phyloP scores from a whole-genome alignment of 2,797 vertebrate genomes.

The Parotocinclus haroldoi region DNA sequence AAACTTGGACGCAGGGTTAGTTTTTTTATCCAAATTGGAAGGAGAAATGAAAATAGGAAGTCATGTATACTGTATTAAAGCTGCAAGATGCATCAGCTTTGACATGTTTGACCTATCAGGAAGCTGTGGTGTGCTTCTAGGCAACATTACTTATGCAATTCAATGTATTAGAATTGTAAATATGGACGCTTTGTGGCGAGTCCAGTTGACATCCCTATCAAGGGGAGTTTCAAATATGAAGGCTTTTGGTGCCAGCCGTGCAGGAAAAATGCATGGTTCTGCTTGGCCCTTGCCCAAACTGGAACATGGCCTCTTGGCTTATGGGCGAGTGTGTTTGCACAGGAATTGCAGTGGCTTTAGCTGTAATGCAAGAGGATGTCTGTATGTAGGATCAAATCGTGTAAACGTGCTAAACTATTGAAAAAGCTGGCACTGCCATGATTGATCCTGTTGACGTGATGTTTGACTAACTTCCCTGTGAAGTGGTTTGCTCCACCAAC shows the following conservation, averaged over 20 bases:
- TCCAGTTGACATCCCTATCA: not conserved
- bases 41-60: conserved; percentile 15
- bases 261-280: conserved; percentile 48
- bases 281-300: conserved; percentile 47
- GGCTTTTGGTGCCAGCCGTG: conserved; percentile 41
- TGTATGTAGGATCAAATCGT: conserved; percentile 23
- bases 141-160: not conserved
- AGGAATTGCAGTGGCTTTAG: conserved; percentile 1
- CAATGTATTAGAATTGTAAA: not conserved
- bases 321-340: conserved; percentile 7
- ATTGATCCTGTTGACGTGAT: conserved; percentile 23
- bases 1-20: no score
- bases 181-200: conserved; percentile 1
- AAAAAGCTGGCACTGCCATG: conserved; percentile 24
- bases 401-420: conserved; percentile 15
- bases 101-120: not conserved
- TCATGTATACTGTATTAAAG: conserved; percentile 11
- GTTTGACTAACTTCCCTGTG: conserved; percentile 16
- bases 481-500: conserved; percentile 15
- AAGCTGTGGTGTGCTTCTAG: not conserved
- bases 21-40: no score
- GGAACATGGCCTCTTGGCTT: conserved; percentile 42
- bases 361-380: conserved; percentile 14
- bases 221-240: conserved; percentile 5
- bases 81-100: conserved; percentile 38